phyloP scores from a whole-genome alignment of 1,140 invertebrate genomes.

The Kradibia gibbosae region DNA sequence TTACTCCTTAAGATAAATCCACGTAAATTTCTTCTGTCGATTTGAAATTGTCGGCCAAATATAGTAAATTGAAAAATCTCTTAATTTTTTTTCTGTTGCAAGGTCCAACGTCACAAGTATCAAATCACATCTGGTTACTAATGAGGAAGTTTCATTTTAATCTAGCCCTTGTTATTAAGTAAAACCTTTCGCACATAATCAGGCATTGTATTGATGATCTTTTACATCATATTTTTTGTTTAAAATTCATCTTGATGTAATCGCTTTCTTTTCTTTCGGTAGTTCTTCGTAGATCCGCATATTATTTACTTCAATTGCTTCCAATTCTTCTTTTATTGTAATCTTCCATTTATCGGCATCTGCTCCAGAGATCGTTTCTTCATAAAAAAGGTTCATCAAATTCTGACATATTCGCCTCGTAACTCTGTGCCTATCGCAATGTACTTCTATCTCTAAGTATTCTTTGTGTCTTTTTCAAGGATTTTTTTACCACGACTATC shows the following conservation, averaged over 20 bases:
- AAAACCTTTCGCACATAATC: slow-evolving; percentile 5
- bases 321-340: slow-evolving; percentile 53
- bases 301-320: slow-evolving; percentile 28
- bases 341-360: slow-evolving; percentile 19
- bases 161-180: background rate
- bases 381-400: background rate
- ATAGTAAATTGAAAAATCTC: background rate
- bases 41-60: background rate
- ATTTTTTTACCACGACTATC: background rate
- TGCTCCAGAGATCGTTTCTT: slow-evolving; percentile 22
- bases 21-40: slow-evolving; percentile 4
- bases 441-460: background rate
- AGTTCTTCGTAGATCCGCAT: background rate
- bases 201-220: slow-evolving; percentile 50
- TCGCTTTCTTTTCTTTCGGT: background rate
- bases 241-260: slow-evolving; percentile 12
- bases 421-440: background rate
- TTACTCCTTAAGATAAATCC: background rate
- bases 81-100: background rate
- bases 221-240: slow-evolving; percentile 8
- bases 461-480: background rate
- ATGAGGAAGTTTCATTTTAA: too few relatives aligned
- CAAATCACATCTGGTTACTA: background rate
- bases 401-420: background rate
- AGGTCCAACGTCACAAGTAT: background rate